Evolutionary conservation across 2,113 vertebrate species (phyloP), one percentile per base, ranked within the genome.

Genomic region (Chaetura pelagica): DNA sequence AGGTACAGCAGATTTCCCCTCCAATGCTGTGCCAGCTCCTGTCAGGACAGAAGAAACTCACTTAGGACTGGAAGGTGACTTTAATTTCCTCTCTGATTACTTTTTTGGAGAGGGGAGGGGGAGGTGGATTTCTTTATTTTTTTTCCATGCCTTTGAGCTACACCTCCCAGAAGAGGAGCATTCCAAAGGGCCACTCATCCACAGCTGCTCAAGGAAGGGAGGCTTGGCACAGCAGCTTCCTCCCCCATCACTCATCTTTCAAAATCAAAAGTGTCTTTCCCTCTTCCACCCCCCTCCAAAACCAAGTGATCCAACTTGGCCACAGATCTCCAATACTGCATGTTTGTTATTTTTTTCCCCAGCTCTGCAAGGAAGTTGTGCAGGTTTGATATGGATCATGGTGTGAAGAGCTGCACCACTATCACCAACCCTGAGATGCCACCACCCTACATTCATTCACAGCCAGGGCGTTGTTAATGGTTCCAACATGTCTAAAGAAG

Each of bases 71-170:
- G 20, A 97, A 91, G 32, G 48, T 87, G 73, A 90, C 84, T 87
- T 96, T 94, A 81, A 96, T 96, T 97, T 97, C 96, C 94, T 97
- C 68, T 87, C 86, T 82, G 40, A 5, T 52, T 90, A 93, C 94
- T 23, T 48, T 80, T 85, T 73, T 22, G 7, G 16, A 5, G 8
- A 8, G 38, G 7, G 7, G 51, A 21, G 9, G 10, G 7, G 29
- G 4, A 2, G 26, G 6, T 9, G 9, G n/a, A 30, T 64, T 63
- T 30, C 32, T 46, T 57, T 83, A 15, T 87, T 66, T 34, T 9
- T 82, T 79, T 78, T 46, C 42, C 54, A 68, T 64, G 76, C 83
- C 80, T 89, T 59, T 14, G 30, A 87, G 81, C 69, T 80, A 75
- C 4, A 1, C 38, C 18, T 94, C 79, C 72, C 32, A 85, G 62